A percentile compares a stretch with the other conserved stretches of the same genome.
These are phyloP conservation scores for Rhyacichthys aspro DNA, from an alignment of 2,797 vertebrate species.

Conservation along the genomic window DNA sequence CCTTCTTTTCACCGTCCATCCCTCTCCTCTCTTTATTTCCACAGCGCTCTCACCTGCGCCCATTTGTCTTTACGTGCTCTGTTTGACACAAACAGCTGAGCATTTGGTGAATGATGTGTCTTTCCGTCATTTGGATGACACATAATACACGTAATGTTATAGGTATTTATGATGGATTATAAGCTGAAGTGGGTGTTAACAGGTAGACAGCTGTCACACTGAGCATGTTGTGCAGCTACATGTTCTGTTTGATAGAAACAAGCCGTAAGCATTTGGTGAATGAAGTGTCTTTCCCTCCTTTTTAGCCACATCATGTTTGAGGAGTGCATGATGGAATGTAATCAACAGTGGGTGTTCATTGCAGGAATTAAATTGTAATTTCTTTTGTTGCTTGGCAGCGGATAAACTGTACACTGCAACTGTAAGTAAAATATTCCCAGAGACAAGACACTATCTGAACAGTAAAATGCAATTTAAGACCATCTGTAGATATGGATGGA, in stretches of 20 bases:
- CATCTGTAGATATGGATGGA: too few species aligned
- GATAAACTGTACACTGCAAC: too few species aligned
- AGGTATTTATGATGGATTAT: slow-evolving; percentile 51
- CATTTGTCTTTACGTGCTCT: slow-evolving; percentile 21
- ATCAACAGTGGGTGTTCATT: neutral
- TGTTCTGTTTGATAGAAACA: neutral
- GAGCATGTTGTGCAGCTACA: slow-evolving; percentile 7
- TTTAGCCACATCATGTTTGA: neutral
- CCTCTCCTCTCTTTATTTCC: slow-evolving; percentile 22
- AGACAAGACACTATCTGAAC: too few species aligned
- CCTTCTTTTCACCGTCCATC: slow-evolving; percentile 34
- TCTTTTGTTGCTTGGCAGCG: too few species aligned
- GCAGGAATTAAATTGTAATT: too few species aligned
- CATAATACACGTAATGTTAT: slow-evolving; percentile 51
- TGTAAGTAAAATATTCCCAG: too few species aligned
- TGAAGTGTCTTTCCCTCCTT: neutral
- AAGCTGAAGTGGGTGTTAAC: slow-evolving; percentile 47
- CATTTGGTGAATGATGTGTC: slow-evolving; percentile 63
- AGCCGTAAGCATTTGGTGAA: neutral
- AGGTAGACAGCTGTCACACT: slow-evolving; percentile 35
- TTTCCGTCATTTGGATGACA: slow-evolving; percentile 52
- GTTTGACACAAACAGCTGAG: slow-evolving; percentile 56
- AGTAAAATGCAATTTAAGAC: too few species aligned
- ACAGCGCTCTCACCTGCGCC: slow-evolving; percentile 21
- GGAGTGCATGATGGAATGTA: neutral